phyloP scores from a whole-genome alignment of 2,888 invertebrate species.

The Calliphora vomitoria region DNA sequence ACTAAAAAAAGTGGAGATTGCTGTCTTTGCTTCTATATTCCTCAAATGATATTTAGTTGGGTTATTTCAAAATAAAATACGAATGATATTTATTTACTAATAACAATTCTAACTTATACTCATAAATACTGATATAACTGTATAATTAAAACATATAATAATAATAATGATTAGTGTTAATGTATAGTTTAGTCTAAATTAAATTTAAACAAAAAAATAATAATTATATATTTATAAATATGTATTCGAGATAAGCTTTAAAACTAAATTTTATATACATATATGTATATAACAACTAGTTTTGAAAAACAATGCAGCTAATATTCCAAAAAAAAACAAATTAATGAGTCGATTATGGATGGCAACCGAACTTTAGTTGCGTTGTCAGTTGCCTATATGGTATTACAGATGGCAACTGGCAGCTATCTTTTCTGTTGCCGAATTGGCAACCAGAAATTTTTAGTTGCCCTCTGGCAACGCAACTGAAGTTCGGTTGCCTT shows the following conservation, averaged over 20 bases:
- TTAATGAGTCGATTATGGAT: too few relatives aligned
- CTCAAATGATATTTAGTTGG: background rate
- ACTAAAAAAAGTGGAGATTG: too few relatives aligned
- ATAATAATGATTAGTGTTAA: slow-evolving; percentile 33
- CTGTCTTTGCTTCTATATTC: too few relatives aligned
- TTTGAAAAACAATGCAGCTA: slow-evolving; percentile 27
- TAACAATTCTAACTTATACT: slow-evolving; percentile 1
- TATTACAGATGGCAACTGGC: too few relatives aligned
- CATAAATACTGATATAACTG: slow-evolving; percentile 29
- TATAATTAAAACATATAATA: slow-evolving; percentile 36
- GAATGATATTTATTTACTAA: slow-evolving; percentile 19
- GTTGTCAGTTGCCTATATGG: too few relatives aligned
- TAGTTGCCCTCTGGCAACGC: too few relatives aligned
- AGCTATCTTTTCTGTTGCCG: too few relatives aligned
- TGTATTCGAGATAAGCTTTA: slow-evolving; percentile 57
- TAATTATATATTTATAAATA: slow-evolving; percentile 17
- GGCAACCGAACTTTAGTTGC: too few relatives aligned
- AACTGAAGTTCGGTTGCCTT: too few relatives aligned
- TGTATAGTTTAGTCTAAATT: slow-evolving; percentile 55
- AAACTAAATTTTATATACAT: slow-evolving; percentile 29
- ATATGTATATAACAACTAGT: background rate
- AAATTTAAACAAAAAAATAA: slow-evolving; percentile 31
- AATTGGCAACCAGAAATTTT: too few relatives aligned
- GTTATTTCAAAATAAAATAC: background rate
- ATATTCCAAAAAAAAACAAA: slow-evolving; percentile 16